A percentile compares a stretch with the other conserved stretches of the same genome.
These are phyloP conservation scores for Todus mexicanus DNA, from an alignment of 2,797 vertebrate genomes.

Conservation along the genomic window DNA sequence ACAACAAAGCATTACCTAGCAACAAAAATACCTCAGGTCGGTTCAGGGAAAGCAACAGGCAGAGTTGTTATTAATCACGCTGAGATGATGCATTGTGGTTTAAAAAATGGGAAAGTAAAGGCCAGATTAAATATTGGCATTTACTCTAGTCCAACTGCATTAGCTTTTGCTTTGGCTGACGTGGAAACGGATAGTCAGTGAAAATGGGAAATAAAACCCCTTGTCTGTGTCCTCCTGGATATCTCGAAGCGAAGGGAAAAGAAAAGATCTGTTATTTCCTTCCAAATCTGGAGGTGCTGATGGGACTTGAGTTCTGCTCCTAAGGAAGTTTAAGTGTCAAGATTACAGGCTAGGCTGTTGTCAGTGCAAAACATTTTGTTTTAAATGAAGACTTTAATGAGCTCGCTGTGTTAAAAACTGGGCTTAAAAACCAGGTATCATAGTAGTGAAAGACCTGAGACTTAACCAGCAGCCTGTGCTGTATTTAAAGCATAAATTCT, in stretches of 20 bases:
- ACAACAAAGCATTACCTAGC: slow-evolving; percentile 57
- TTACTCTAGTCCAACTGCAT: slow-evolving; percentile 44
- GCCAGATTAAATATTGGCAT: slow-evolving; percentile 65
- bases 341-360: neutral
- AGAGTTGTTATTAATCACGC: slow-evolving; percentile 46
- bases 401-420: neutral
- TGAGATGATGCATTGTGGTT: slow-evolving; percentile 46
- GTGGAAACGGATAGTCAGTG: slow-evolving; percentile 7
- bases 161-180: slow-evolving; percentile 58
- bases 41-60: slow-evolving; percentile 9
- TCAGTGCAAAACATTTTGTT: neutral
- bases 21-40: slow-evolving; percentile 58
- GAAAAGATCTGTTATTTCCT: neutral
- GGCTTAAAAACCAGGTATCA: neutral
- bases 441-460: neutral
- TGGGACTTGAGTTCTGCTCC: neutral
- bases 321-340: neutral
- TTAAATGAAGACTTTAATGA: neutral
- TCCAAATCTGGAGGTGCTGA: neutral
- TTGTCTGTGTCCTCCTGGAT: neutral
- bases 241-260: neutral
- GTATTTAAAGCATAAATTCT: neutral
- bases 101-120: slow-evolving; percentile 57
- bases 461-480: neutral
- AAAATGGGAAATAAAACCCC: slow-evolving; percentile 42